These are phyloP conservation scores for Congeria kusceri DNA, from an alignment of 2,888 invertebrate species.

Conservation along the genomic window DNA sequence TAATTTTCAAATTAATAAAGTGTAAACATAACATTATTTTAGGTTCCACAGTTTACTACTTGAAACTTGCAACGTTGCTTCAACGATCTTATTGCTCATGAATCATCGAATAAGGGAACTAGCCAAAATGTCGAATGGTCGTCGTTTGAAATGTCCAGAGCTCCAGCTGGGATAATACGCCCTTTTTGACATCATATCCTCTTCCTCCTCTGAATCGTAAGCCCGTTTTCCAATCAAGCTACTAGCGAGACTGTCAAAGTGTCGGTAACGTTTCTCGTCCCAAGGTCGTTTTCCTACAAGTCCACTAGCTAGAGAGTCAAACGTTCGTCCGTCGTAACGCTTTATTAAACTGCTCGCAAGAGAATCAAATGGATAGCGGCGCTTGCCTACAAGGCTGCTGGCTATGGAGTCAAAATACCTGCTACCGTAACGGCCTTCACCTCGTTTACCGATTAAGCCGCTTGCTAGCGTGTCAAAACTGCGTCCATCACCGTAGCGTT, in stretches of 20 bases:
- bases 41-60: too few species aligned
- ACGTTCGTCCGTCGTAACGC: slow-evolving; percentile 4
- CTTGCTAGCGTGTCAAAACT: slow-evolving; percentile 9
- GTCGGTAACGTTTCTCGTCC: slow-evolving; percentile 25
- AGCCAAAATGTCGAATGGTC: too few species aligned
- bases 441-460: not conserved
- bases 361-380: slow-evolving; percentile 17
- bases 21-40: too few species aligned
- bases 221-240: slow-evolving; percentile 20
- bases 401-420: slow-evolving; percentile 28
- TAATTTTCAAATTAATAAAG: too few species aligned
- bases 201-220: too few species aligned
- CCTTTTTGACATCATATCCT: too few species aligned
- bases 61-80: too few species aligned
- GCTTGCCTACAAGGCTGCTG: slow-evolving; percentile 19
- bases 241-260: slow-evolving; percentile 30
- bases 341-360: slow-evolving; percentile 28
- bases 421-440: slow-evolving; percentile 16
- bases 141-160: too few species aligned
- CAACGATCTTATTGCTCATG: too few species aligned
- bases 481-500: slow-evolving; percentile 1
- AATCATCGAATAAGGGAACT: too few species aligned
- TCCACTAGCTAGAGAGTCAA: slow-evolving; percentile 23
- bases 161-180: too few species aligned
- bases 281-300: slow-evolving; percentile 24